Base-by-base conservation (phyloP, 2,888 invertebrate genomes). In the Muscina levida region DNA sequence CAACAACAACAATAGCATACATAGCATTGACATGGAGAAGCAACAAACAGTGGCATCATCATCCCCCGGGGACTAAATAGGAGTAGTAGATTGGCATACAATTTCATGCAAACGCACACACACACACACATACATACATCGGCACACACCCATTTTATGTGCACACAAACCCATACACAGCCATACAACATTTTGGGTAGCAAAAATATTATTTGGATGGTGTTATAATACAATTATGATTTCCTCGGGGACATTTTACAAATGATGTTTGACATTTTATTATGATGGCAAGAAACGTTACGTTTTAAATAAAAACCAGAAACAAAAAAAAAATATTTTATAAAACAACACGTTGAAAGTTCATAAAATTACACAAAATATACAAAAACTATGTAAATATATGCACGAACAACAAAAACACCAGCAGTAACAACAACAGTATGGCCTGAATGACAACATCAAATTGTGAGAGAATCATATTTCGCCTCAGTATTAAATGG, bases 231-330 rank as follows among this genome's bases (percentile, higher is more conserved):
- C 83, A 83, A 83, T 84, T 83, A 82, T 77, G 79, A 81, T 79
- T 84, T 77, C 84, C 83, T 82, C 56, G 71, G 71, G 84, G 84
- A 83, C 80, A 77, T 71, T 80, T 84, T 82, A 77, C 62, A 76
- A 66, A 74, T 73, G 74, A 72, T 80, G 75, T 82, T 81, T 83
- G 83, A 82, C 81, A 82, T 83, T 83, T 83, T 81, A 82, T 83
- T 83, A 83, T 59, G 39, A 48, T 72, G 39, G n/a, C 59, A 10
- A 37, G 26, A 59, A 59, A 39, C 39, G 48, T 72, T 72, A 76
- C 65, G 31, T 19, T 42, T 11, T 31, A 31, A 31, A 31, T 8
- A n/a, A n/a, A n/a, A n/a, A n/a, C n/a, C n/a, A n/a, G 31, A 31
- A 31, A 8, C 4, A 31, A n/a, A n/a, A 70, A 71, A 17, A 71